These are phyloP conservation scores for Colostygia pectinataria DNA, from an alignment of 2,888 invertebrate species.

Conservation along the genomic window DNA sequence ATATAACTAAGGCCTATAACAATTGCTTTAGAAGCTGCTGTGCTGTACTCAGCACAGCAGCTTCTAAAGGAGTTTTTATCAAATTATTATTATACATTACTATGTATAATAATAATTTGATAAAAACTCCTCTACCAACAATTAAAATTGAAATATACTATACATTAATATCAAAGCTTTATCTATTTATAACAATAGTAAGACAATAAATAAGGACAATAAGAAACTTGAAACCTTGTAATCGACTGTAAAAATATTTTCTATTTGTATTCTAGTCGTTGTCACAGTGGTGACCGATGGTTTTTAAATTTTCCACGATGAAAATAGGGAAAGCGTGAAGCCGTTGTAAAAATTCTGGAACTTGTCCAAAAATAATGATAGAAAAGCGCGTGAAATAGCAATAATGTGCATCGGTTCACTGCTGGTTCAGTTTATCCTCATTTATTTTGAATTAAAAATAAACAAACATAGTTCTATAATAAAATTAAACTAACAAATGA, in stretches of 20 bases:
- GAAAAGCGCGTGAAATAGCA: slow-evolving; percentile 66
- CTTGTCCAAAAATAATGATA: slow-evolving; percentile 74
- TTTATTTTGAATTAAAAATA: not conserved
- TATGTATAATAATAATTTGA: not conserved
- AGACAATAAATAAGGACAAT: slow-evolving; percentile 31
- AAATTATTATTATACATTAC: not conserved
- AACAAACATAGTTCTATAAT: too few species aligned
- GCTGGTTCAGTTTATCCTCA: slow-evolving; percentile 17
- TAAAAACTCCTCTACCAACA: slow-evolving; percentile 1
- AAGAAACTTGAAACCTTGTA: slow-evolving; percentile 59
- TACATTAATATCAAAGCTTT: slow-evolving; percentile 2
- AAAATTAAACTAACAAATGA: too few species aligned
- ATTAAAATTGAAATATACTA: slow-evolving; percentile 6
- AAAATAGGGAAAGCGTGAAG: slow-evolving; percentile 81
- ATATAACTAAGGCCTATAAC: slow-evolving; percentile 14
- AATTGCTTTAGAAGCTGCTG: not conserved
- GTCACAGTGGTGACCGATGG: slow-evolving; percentile 80
- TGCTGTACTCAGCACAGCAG: too few species aligned
- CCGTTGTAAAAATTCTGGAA: slow-evolving; percentile 76
- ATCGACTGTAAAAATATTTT: slow-evolving; percentile 78
- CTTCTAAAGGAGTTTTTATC: not conserved
- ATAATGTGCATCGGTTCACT: slow-evolving; percentile 57
- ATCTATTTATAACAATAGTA: slow-evolving; percentile 14
- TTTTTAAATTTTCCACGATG: slow-evolving; percentile 81
- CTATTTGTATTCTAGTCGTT: slow-evolving; percentile 77